A percentile compares a stretch with the other conserved stretches of the same genome.
phyloP scores from a whole-genome alignment of 2,797 vertebrate species.

The Darevskia nairensis region DNA sequence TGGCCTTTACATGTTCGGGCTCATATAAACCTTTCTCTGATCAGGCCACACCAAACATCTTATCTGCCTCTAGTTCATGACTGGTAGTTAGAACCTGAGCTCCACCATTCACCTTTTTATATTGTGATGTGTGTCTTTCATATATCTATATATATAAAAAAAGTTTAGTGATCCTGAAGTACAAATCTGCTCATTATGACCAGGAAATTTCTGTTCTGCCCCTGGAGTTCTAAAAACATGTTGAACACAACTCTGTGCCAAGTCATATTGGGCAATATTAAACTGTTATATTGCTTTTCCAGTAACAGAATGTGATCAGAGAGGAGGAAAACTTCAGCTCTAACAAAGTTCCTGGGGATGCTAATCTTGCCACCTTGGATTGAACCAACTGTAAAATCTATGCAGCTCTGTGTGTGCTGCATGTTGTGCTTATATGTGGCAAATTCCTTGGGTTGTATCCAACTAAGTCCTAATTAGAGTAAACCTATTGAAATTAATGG shows the following conservation, averaged over 20 bases:
- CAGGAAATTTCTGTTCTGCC: not conserved
- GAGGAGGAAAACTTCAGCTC: not conserved
- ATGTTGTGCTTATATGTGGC: not conserved
- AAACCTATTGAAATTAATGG: too few species aligned
- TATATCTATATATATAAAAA: too few species aligned
- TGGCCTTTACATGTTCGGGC: slow-evolving; percentile 5
- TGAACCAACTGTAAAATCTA: not conserved
- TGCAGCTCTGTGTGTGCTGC: not conserved
- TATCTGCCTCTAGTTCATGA: not conserved
- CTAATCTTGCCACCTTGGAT: not conserved
- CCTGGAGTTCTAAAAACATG: not conserved
- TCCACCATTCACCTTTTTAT: not conserved
- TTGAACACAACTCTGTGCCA: not conserved
- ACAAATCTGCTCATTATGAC: not conserved
- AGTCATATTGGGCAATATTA: not conserved
- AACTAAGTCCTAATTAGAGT: too few species aligned
- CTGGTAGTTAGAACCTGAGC: not conserved
- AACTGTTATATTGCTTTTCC: not conserved
- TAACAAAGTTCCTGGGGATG: not conserved
- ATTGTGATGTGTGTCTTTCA: not conserved
- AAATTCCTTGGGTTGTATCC: not conserved
- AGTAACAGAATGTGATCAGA: not conserved
- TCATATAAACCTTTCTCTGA: not conserved
- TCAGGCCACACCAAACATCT: not conserved
- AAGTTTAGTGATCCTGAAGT: not conserved